These are phyloP conservation scores for Miichthys miiuy DNA, from an alignment of 2,797 vertebrate genomes.

Conservation along the genomic window DNA sequence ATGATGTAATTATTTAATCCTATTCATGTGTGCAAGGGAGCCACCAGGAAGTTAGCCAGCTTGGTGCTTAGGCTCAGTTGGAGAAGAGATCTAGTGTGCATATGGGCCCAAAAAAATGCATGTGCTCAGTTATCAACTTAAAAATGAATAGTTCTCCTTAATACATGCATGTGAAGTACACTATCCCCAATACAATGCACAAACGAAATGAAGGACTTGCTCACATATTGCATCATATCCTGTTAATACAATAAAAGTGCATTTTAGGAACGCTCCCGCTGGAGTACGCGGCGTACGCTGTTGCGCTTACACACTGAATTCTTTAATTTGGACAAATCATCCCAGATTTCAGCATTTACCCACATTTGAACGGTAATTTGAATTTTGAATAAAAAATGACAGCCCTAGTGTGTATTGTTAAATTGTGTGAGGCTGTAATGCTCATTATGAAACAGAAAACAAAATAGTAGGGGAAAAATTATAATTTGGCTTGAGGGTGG, in stretches of 20 bases:
- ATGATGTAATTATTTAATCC: background rate
- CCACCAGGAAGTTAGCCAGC: background rate
- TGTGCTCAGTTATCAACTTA: background rate
- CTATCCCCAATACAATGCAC: constrained; percentile 27
- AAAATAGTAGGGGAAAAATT: background rate
- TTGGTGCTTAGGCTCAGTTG: background rate
- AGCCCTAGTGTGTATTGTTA: background rate
- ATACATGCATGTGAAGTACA: constrained; percentile 11
- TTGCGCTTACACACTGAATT: constrained; percentile 10
- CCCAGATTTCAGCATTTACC: constrained; percentile 11
- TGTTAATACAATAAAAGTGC: constrained; percentile 11
- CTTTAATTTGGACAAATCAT: constrained; percentile 3
- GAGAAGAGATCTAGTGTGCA: background rate
- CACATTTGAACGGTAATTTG: background rate
- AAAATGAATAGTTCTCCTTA: background rate
- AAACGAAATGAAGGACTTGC: constrained; percentile 45
- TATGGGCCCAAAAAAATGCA: background rate
- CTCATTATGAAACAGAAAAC: background rate
- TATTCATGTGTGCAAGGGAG: background rate
- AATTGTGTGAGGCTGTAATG: background rate
- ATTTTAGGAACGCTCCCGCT: constrained; percentile 6
- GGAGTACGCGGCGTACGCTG: background rate
- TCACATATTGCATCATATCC: constrained; percentile 46
- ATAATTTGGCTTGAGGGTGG: constrained; percentile 3
- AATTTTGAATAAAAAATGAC: background rate